Conservation (phyloP, 2,888 invertebrate genomes). For the Drosophila incognita region DNA sequence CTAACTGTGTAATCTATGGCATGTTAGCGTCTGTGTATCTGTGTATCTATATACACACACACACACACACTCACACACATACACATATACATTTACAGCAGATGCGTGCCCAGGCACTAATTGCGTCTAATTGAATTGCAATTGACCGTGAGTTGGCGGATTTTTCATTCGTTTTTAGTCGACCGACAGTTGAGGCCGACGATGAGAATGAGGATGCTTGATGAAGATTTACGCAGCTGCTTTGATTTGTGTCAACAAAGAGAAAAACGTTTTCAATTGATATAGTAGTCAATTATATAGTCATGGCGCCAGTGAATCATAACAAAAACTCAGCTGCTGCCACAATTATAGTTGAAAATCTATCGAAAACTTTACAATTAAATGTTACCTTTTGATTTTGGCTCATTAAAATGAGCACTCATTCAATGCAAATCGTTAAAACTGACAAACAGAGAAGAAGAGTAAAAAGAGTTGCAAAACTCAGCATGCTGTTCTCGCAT, state of each 20-base stretch:
- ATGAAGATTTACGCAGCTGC: conserved; percentile 78
- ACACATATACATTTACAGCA: conserved; percentile 3
- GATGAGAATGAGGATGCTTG: conserved; percentile 47
- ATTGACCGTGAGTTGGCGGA: conserved; percentile 81
- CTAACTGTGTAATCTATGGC: conserved; percentile 74
- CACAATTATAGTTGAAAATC: not conserved
- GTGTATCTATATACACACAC: conserved; percentile 34
- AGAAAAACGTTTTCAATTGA: conserved; percentile 22
- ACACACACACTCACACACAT: conserved; percentile 1
- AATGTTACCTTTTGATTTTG: not conserved
- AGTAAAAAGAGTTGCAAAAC: not conserved
- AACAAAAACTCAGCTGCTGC: conserved; percentile 12
- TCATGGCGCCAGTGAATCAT: conserved; percentile 60
- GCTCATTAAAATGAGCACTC: not conserved
- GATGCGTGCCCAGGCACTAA: conserved; percentile 69
- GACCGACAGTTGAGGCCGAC: conserved; percentile 17
- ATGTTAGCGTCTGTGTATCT: conserved; percentile 49
- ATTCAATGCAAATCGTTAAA: not conserved
- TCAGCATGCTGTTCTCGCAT: not conserved
- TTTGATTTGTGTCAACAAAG: conserved; percentile 80
- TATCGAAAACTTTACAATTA: not conserved
- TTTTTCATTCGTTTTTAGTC: conserved; percentile 74
- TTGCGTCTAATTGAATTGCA: conserved; percentile 81
- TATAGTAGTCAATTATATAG: conserved; percentile 47
- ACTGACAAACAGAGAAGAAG: not conserved